These are phyloP conservation scores for Drosophila sulfurigaster DNA, from an alignment of 1,140 invertebrate species.

Conservation along the genomic window DNA sequence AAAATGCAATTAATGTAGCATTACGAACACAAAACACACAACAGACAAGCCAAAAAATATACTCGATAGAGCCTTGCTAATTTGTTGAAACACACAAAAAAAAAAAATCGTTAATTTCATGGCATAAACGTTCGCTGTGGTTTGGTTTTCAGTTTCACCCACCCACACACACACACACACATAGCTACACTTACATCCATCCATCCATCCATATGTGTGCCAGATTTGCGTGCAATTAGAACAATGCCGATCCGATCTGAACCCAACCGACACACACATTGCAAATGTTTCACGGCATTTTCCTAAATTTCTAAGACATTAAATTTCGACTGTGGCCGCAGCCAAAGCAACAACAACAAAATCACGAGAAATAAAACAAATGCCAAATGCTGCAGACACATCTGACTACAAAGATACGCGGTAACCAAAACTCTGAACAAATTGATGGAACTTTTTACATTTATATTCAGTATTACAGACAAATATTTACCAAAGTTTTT, in stretches of 20 bases:
- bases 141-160: constrained; percentile 33
- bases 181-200: background rate
- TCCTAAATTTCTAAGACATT: constrained; percentile 36
- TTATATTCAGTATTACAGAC: no score
- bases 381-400: background rate
- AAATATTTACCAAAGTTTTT: no score
- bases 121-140: constrained; percentile 23
- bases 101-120: constrained; percentile 22
- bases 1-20: constrained; percentile 15
- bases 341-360: constrained; percentile 6
- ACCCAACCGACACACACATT: constrained; percentile 22
- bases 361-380: background rate
- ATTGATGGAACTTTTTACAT: no score
- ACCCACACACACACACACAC: constrained; percentile 6
- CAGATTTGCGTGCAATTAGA: constrained; percentile 33
- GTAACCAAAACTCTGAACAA: no score
- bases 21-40: background rate
- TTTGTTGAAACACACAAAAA: constrained; percentile 15
- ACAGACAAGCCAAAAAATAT: background rate
- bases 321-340: constrained; percentile 31
- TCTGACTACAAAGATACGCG: no score
- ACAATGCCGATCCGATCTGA: constrained; percentile 9
- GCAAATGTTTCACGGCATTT: constrained; percentile 39
- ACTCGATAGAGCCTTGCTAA: constrained; percentile 7
- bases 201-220: background rate